These are phyloP conservation scores for Platygyra sinensis DNA, from an alignment of 64 coral and sea anemone species.

Conservation along the genomic window DNA sequence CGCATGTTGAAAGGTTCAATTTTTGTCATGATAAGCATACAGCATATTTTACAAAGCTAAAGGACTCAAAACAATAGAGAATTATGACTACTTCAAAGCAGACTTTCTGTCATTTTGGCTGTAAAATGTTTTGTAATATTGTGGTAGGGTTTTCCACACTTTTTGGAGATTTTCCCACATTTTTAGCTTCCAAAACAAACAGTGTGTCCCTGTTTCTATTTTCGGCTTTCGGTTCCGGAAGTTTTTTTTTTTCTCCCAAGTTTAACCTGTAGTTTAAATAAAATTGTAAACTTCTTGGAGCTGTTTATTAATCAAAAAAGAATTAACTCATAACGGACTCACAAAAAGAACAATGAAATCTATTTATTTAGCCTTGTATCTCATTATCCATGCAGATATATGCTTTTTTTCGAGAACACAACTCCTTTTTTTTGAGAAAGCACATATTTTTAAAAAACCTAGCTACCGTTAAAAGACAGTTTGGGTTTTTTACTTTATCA, in stretches of 20 bases:
- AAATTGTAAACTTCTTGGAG: background rate
- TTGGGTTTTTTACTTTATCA: background rate
- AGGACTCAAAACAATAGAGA: background rate
- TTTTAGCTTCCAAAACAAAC: background rate
- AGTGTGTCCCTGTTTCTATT: background rate
- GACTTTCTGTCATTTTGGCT: background rate
- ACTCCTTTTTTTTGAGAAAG: slow-evolving; percentile 7
- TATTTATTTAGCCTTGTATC: slow-evolving; percentile 36
- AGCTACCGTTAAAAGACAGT: background rate
- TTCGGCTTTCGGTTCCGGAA: background rate
- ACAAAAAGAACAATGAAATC: slow-evolving; percentile 46
- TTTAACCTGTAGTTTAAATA: background rate
- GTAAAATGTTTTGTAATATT: background rate
- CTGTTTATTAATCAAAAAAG: slow-evolving; percentile 4
- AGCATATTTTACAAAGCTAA: background rate
- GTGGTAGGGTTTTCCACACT: background rate
- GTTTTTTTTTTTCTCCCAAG: background rate
- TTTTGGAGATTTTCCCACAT: background rate
- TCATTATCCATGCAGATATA: slow-evolving; percentile 42
- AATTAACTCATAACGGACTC: slow-evolving; percentile 20
- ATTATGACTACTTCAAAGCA: background rate
- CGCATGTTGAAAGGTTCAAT: background rate
- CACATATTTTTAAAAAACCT: background rate
- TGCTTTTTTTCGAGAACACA: slow-evolving; percentile 16
- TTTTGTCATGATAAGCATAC: slow-evolving; percentile 2